Base-by-base conservation (phyloP, 2,113 vertebrate species). In the Nesogale talazaci region DNA sequence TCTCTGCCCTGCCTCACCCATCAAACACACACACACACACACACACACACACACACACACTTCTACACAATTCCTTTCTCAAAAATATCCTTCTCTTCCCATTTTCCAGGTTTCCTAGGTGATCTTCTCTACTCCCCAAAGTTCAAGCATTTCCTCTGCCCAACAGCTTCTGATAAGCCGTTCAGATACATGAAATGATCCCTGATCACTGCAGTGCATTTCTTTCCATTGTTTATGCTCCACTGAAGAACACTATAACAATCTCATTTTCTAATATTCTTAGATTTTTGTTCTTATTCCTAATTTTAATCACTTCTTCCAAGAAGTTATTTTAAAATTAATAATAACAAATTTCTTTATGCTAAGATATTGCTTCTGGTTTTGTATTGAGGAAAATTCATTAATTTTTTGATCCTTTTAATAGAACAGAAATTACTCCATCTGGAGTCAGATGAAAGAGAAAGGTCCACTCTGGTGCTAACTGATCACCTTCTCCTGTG, bases 311-410 rank as follows among this genome's bases (percentile, higher is more conserved):
- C 25, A 20, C 69, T 78, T 86, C 34, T 40, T 75, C 67, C 2
- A 74, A 85, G 74, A 80, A 22, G 2, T 16, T 52, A 29, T 85
- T 86, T 29, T 10, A 40, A 52, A 91, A 59, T 38, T 59, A 81
- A 79, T 27, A 87, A 76, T 75, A 12, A 86, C 20, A 61, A 78
- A 42, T 85, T 27, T 0, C 82, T 85, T 72, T 74, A 91, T 42
- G 4, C 40, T 61, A 79, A 83, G 40, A 29, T n/a, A 89, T 1
- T 70, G 23, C 25, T 42, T 93, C 40, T 15, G 3, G 27, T 42
- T 94, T 59, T 11, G 57, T 80, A 74, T 79, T 40, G 59, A 59
- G 38, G 52, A 88, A 91, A 86, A 61, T 20, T 70, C 23, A 74
- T 20, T 65, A 77, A 65, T 70, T 86, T 94, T 69, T 65, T 59